These are phyloP conservation scores for Biston betularia DNA, from an alignment of 2,888 invertebrate genomes.

Conservation along the genomic window DNA sequence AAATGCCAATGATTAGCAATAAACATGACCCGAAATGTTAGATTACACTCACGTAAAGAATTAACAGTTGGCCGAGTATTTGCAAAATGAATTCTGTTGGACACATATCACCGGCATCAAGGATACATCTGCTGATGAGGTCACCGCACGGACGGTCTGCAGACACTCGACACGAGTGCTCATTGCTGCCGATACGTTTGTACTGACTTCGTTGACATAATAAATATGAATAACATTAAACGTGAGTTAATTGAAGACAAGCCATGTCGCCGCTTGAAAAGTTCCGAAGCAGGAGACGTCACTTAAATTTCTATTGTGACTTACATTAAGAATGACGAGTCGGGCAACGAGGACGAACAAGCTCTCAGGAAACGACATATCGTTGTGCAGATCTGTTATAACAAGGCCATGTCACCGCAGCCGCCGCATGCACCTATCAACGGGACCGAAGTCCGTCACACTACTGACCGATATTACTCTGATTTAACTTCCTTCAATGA, in stretches of 20 bases:
- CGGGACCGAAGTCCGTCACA: constrained; percentile 45
- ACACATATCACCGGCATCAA: constrained; percentile 50
- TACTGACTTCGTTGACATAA: constrained; percentile 50
- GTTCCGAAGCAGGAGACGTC: constrained; percentile 28
- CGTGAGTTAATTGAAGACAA: constrained; percentile 37
- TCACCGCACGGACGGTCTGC: constrained; percentile 52
- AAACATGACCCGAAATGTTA: constrained; percentile 25
- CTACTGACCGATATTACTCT: constrained; percentile 47
- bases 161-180: constrained; percentile 62
- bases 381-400: constrained; percentile 51
- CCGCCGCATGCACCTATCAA: constrained; percentile 40
- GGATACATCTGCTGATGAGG: constrained; percentile 53
- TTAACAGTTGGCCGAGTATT: constrained; percentile 50
- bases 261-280: constrained; percentile 22
- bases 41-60: constrained; percentile 55
- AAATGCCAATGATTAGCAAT: constrained; percentile 33
- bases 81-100: constrained; percentile 49
- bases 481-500: constrained; percentile 31
- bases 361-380: constrained; percentile 64
- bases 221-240: constrained; percentile 34
- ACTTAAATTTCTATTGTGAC: constrained; percentile 45
- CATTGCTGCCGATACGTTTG: constrained; percentile 56
- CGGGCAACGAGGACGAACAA: constrained; percentile 56
- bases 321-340: constrained; percentile 61
- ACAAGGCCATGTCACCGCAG: constrained; percentile 64